Conservation (phyloP, 2,113 vertebrate genomes). For the Hippocampus abdominalis region DNA sequence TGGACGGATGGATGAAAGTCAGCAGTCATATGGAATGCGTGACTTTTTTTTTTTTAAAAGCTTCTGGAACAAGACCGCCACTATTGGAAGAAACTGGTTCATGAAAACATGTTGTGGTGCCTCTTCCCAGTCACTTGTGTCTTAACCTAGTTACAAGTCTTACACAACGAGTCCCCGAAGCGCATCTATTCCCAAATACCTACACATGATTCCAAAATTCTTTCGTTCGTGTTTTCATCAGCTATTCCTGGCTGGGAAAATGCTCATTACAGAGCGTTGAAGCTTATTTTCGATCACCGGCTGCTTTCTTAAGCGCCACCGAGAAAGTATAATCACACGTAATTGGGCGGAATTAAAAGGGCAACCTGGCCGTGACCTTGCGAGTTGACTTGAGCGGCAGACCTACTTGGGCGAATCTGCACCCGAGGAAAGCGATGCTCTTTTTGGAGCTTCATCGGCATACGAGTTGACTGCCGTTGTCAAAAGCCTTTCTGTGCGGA, state of each 20-base stretch:
- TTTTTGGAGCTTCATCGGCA: constrained; percentile 33
- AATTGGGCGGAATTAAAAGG: constrained; percentile 32
- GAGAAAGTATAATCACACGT: constrained; percentile 24
- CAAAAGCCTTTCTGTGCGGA: constrained; percentile 5
- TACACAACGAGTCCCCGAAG: constrained; percentile 1
- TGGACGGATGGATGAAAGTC: too few relatives aligned
- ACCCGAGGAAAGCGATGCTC: constrained; percentile 13
- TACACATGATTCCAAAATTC: background rate
- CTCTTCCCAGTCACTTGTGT: constrained; percentile 3
- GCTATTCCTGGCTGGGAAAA: constrained; percentile 16
- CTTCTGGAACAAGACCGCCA: too few relatives aligned
- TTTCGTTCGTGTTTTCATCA: background rate
- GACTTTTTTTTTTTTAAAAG: too few relatives aligned
- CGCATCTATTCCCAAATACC: constrained; percentile 9
- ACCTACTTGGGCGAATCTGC: constrained; percentile 25
- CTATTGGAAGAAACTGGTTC: too few relatives aligned
- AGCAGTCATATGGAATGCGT: too few relatives aligned
- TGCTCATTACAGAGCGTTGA: constrained; percentile 12
- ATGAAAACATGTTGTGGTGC: background rate
- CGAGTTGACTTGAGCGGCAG: constrained; percentile 9
- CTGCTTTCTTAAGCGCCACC: constrained; percentile 17
- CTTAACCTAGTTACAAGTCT: constrained; percentile 11
- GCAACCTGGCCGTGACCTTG: constrained; percentile 22
- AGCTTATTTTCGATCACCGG: constrained; percentile 26
- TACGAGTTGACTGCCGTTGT: constrained; percentile 27